Evolutionary conservation across 2,113 vertebrate species (phyloP), one percentile per base, ranked within the genome.

Genomic region (Fregata magnificens): DNA sequence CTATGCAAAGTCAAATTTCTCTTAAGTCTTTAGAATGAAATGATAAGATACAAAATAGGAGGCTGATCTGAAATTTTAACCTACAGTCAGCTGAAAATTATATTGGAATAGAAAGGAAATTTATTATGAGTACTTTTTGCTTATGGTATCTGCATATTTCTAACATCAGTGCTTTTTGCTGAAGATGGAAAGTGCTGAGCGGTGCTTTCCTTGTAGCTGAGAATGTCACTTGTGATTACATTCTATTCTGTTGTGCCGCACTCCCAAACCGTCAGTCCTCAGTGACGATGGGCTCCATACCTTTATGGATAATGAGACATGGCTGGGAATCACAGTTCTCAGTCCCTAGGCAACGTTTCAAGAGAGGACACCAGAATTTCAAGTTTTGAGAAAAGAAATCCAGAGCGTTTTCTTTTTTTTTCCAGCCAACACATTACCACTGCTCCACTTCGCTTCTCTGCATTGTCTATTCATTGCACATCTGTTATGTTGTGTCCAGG

Each of bases 251-350:
- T 40, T 74, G 5, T 44, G 7, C 11, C 3, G 1, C 6, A 7
- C 19, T 93, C 26, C 29, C 50, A 89, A 69, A 36, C 10, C 29
- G 11, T 58, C 40, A 47, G 8, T 59, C 22, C 4, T 45, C 16
- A 44, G 19, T 9, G 9, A 53, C 0, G 1, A 38, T 12, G 11
- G 16, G 5, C 5, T 76, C 12, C 17, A 49, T 36, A 56, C 8
- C 6, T 66, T 73, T 73, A 28, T 21, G 2, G 5, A 31, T 58
- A 36, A 49, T 26, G 21, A 1, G 0, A 4, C 0, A 0, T 31
- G 22, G 9, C 34, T 31, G 8, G 7, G 3, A 82, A 45, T 49
- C 13, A 11, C 18, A 59, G 24, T 25, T 79, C 17, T 62, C 16
- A 16, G 11, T 69, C 50, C 21, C 8, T 53, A 62, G 10, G 28